Evolutionary conservation across 2,797 vertebrate genomes (phyloP), one percentile per base, ranked within the genome.

Genomic region (Pteropus rufus): DNA sequence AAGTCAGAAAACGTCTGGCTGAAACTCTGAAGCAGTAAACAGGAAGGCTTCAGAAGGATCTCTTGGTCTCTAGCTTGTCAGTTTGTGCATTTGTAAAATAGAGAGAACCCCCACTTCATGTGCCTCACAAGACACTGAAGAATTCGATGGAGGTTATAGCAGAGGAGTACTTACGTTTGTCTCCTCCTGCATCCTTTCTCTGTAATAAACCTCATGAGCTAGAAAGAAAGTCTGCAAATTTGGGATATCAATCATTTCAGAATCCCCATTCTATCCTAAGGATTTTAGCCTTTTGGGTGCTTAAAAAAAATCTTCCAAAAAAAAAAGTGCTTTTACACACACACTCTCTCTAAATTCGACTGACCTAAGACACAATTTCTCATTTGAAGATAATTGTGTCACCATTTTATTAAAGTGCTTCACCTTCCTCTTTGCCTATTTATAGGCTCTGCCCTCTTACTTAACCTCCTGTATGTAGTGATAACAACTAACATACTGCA

Each of bases 291-390:
- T 49, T 88, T 86, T 5, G 12, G 19, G 1, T 18, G 34, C 77
- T 92, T 95, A n/a, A 88, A 49, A 60, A 72, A 41, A 14, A 34
- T 18, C 34, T 65, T 46, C 11, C 10, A 2, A 1, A 19, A 39
- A 65, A 65, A 70, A 41, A 69, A 41, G 64, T 56, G 11, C 23
- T 70, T 72, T 14, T 41, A 44, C 21, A 58, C 16, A 80, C 7
- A 34, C 36, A 14, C 31, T 54, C 2, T 41, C 12, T 58, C n/a
- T 8, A 12, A 85, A 3, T 36, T 52, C 6, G 34, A 77, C 41
- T 93, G 65, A n/a, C 10, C 29, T 64, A 44, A 95, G 21, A n/a
- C n/a, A 92, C 39, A 75, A 46, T 46, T 39, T 92, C 31, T 56
- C 34, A 67, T 52, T 87, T 36, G 7, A 46, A 77, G 58, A 15